Evolutionary conservation across 2,888 invertebrate species (phyloP).

Genomic region (Lottia gigantea): DNA sequence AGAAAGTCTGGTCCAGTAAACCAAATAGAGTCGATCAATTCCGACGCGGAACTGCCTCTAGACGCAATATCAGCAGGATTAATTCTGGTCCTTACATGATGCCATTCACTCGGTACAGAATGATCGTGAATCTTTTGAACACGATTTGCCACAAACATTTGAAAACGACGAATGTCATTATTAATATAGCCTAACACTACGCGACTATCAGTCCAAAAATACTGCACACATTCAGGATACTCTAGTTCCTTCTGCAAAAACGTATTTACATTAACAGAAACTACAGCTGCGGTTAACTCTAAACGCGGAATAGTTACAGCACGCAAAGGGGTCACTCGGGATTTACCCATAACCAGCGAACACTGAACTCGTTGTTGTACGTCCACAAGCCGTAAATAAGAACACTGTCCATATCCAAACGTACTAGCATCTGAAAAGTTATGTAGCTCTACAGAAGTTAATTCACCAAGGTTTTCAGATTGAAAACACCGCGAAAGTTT

Average conservation of each 20-base stretch:
- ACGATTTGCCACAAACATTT: constrained; percentile 42
- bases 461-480: too few species aligned
- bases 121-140: constrained; percentile 35
- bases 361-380: too few species aligned
- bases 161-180: constrained; percentile 39
- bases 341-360: too few species aligned
- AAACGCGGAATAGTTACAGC: constrained; percentile 34
- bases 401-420: too few species aligned
- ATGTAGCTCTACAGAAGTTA: too few species aligned
- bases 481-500: too few species aligned
- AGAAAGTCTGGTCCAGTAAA: constrained; percentile 1
- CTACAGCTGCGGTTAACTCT: constrained; percentile 32
- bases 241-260: constrained; percentile 29
- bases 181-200: constrained; percentile 41
- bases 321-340: too few species aligned
- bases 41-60: constrained; percentile 23
- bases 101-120: constrained; percentile 33
- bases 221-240: constrained; percentile 14
- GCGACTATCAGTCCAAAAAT: constrained; percentile 38
- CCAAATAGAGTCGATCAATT: background rate
- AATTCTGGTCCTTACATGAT: constrained; percentile 27
- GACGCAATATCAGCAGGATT: constrained; percentile 47
- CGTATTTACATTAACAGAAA: constrained; percentile 32
- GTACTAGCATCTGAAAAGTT: too few species aligned
- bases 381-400: too few species aligned